Evolutionary conservation across 2,888 invertebrate species (phyloP).

Genomic region (Eilema caniola): DNA sequence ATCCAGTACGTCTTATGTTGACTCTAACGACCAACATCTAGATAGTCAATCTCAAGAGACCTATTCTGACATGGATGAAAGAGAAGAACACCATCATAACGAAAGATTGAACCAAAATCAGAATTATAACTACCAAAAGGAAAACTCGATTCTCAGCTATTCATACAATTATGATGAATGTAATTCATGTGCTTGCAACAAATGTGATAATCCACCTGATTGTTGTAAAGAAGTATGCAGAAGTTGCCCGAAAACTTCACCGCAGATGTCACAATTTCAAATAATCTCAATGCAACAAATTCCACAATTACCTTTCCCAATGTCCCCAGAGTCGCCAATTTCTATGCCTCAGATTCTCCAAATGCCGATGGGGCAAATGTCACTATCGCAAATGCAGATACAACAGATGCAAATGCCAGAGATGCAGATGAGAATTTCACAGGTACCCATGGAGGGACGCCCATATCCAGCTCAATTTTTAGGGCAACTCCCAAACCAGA

Average conservation of each 20-base stretch:
- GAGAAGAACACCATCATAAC: too few species aligned
- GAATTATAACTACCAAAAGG: conserved; percentile 6
- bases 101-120: conserved; percentile 9
- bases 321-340: conserved; percentile 7
- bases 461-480: neutral
- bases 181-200: conserved; percentile 48
- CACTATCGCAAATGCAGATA: conserved; percentile 25
- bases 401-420: too few species aligned
- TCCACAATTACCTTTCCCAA: conserved; percentile 6
- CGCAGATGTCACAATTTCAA: conserved; percentile 3
- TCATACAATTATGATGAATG: conserved; percentile 43
- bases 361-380: neutral
- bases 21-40: conserved; percentile 4
- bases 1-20: conserved; percentile 26
- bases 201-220: conserved; percentile 50
- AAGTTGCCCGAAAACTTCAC: conserved; percentile 30
- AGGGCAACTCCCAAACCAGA: conserved; percentile 1
- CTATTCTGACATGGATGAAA: conserved; percentile 19
- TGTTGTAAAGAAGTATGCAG: conserved; percentile 58
- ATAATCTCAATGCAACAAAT: conserved; percentile 14
- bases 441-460: conserved; percentile 5
- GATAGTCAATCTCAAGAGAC: conserved; percentile 29
- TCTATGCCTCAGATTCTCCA: conserved; percentile 7
- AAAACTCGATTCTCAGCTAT: neutral
- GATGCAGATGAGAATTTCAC: conserved; percentile 1